Evolutionary conservation across 2,113 vertebrate genomes (phyloP).

Genomic region (Electrona antarctica): DNA sequence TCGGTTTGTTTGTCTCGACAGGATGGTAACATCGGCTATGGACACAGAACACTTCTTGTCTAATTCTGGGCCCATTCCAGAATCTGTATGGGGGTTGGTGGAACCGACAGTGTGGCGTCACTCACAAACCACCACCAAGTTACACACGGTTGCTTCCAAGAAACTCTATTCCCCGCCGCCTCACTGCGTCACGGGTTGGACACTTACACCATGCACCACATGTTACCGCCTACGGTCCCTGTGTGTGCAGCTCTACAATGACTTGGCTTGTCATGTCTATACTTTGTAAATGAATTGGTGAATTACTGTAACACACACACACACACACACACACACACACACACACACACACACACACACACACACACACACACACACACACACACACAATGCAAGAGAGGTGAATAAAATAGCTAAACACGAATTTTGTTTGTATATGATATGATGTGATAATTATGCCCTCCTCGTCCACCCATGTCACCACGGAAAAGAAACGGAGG

Average conservation of each 20-base stretch:
- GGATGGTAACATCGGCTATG: conserved; percentile 34
- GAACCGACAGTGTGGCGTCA: background rate
- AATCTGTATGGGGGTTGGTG: conserved; percentile 17
- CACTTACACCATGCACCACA: conserved; percentile 4
- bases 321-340: too few relatives aligned
- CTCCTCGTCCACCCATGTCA: conserved; percentile 22
- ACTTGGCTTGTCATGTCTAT: conserved; percentile 25
- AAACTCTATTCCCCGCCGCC: background rate
- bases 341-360: too few relatives aligned
- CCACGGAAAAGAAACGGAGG: background rate
- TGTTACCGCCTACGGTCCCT: background rate
- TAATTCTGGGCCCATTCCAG: conserved; percentile 9
- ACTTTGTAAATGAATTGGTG: background rate
- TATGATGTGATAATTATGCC: conserved; percentile 42
- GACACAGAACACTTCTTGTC: conserved; percentile 12
- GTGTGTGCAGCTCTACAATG: conserved; percentile 23
- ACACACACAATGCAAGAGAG: conserved; percentile 6
- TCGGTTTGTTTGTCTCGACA: conserved; percentile 11
- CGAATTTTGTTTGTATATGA: conserved; percentile 61
- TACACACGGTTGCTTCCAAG: background rate
- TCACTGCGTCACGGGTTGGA: conserved; percentile 24
- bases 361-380: too few relatives aligned
- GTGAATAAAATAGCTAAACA: too few relatives aligned
- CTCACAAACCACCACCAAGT: background rate
- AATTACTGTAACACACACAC: too few relatives aligned